Evolutionary conservation across 2,797 vertebrate genomes (phyloP).

Genomic region (Diglossa cyanea): DNA sequence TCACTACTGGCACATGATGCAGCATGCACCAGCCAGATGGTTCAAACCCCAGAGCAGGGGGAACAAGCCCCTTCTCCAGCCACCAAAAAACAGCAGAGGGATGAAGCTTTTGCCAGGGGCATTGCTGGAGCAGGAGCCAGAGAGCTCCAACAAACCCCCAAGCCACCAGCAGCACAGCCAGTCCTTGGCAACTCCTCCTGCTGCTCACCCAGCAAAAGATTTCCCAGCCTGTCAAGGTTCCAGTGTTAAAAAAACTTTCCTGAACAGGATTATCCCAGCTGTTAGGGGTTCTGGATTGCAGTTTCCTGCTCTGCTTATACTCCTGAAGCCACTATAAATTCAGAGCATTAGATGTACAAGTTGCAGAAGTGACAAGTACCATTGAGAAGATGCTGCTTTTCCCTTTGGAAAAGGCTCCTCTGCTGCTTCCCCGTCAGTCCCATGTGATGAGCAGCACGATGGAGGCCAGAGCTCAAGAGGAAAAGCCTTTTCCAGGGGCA

Average conservation of each 20-base stretch:
- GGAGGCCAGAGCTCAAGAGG: not conserved
- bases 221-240: not conserved
- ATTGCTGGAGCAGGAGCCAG: not conserved
- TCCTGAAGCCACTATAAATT: not conserved
- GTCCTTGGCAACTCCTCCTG: accelerated
- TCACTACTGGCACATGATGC: accelerated
- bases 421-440: not conserved
- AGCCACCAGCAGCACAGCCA: not conserved
- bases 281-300: not conserved
- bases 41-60: not conserved
- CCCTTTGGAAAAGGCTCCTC: not conserved
- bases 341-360: not conserved
- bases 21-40: accelerated
- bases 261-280: not conserved
- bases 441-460: accelerated
- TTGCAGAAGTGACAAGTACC: accelerated
- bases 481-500: not conserved
- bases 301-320: not conserved
- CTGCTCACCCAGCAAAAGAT: not conserved
- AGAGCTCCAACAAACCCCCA: accelerated
- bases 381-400: not conserved
- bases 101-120: not conserved
- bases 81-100: accelerated
- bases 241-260: no score
- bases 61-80: not conserved